Conservation (phyloP, 30 jellyfish, hydroid and myxozoan genomes). For the Chrysaora quinquecirrha region DNA sequence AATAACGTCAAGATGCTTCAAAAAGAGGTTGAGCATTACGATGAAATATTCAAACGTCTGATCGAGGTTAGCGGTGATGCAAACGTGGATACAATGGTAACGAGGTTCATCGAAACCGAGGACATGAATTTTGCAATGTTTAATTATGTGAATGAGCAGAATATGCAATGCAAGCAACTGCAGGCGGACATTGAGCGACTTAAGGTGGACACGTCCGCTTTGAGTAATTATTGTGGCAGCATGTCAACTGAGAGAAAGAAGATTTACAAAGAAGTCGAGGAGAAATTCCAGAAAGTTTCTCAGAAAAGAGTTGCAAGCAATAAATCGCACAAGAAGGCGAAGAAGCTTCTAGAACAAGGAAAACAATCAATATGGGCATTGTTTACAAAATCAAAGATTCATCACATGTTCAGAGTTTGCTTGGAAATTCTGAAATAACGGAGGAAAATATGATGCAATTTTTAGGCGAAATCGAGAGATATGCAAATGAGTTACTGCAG, state of each 20-base stretch:
- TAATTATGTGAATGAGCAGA: constrained; percentile 87
- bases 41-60: constrained; percentile 74
- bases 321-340: constrained; percentile 29
- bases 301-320: constrained; percentile 4
- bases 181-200: constrained; percentile 53
- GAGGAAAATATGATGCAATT: constrained; percentile 71
- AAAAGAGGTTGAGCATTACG: constrained; percentile 76
- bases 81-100: constrained; percentile 80
- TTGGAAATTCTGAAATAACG: constrained; percentile 74
- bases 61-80: constrained; percentile 75
- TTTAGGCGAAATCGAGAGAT: constrained; percentile 83
- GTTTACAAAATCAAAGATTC: constrained; percentile 13
- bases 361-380: constrained; percentile 19
- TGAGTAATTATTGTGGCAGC: constrained; percentile 42
- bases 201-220: constrained; percentile 36
- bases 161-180: constrained; percentile 41
- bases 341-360: constrained; percentile 30
- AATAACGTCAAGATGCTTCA: constrained; percentile 46
- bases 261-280: constrained; percentile 53
- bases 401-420: constrained; percentile 7
- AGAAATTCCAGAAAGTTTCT: constrained; percentile 11
- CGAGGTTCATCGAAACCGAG: constrained; percentile 65
- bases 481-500: constrained; percentile 75
- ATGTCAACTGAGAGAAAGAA: constrained; percentile 50
- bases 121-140: constrained; percentile 86